phyloP scores from a whole-genome alignment of 1,140 invertebrate genomes.

The Ceratoteleas bidentatus region DNA sequence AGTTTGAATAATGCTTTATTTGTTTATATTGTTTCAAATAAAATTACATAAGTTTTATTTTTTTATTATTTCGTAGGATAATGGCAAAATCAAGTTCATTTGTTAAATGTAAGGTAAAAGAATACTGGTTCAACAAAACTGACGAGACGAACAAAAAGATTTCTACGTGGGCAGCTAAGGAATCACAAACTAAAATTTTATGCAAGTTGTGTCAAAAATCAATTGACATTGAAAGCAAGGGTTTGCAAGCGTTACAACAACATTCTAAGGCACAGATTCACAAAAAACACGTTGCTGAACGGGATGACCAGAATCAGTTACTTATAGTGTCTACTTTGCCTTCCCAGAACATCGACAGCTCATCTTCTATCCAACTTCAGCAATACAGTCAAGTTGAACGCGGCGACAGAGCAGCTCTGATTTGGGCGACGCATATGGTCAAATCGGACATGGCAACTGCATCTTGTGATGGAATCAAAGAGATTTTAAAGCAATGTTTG shows the following conservation, averaged over 20 bases:
- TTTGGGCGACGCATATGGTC: conserved; percentile 7
- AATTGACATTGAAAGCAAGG: no score
- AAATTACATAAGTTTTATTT: no score
- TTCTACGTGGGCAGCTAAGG: conserved; percentile 1
- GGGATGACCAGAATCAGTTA: no score
- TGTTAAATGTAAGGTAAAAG: conserved; percentile 17
- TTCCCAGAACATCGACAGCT: no score
- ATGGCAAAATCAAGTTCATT: not conserved
- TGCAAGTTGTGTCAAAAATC: no score
- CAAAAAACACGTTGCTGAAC: no score
- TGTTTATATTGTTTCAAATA: no score
- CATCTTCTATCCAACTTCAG: conserved; percentile 4
- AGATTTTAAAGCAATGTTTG: conserved; percentile 40
- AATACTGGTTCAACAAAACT: conserved; percentile 3
- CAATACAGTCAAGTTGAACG: conserved; percentile 1
- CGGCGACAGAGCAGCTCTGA: not conserved
- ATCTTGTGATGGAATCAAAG: conserved; percentile 33
- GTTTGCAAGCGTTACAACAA: no score
- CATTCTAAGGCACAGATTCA: no score
- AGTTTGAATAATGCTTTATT: no score
- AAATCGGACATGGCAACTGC: not conserved
- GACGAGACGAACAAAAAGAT: conserved; percentile 3
- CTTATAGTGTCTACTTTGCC: no score
- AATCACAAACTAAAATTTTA: not conserved
- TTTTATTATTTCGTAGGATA: no score